These are phyloP conservation scores for Burhinus oedicnemus DNA, from an alignment of 2,113 vertebrate species.

Conservation along the genomic window DNA sequence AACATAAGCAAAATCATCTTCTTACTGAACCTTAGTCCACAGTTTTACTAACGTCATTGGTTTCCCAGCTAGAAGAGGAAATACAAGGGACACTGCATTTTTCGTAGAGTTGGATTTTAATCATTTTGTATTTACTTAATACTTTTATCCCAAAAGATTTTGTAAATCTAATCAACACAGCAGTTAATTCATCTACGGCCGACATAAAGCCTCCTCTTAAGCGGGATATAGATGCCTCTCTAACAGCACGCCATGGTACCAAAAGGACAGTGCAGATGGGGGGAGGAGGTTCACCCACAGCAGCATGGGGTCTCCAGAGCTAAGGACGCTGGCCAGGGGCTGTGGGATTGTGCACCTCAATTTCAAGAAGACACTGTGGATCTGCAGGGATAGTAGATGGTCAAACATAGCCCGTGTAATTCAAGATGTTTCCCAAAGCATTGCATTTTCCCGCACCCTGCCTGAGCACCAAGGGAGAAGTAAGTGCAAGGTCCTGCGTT, in stretches of 20 bases:
- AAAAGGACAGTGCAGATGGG: background rate
- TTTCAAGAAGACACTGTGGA: background rate
- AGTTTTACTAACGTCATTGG: background rate
- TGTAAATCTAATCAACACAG: conserved; percentile 2
- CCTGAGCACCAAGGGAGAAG: background rate
- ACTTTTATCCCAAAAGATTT: conserved; percentile 45
- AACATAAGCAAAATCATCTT: background rate
- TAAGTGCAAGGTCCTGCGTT: accelerated
- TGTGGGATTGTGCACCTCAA: accelerated
- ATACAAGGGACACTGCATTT: background rate
- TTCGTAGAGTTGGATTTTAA: background rate
- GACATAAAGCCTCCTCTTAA: background rate
- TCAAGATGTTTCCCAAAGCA: background rate
- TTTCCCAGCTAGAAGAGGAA: background rate
- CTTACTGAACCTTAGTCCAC: background rate
- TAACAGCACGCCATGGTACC: accelerated
- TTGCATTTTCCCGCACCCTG: accelerated
- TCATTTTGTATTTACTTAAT: conserved; percentile 35
- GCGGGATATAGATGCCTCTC: background rate
- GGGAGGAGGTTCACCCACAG: too few species aligned
- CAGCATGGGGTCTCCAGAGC: background rate
- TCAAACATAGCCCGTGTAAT: accelerated
- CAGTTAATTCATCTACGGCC: background rate
- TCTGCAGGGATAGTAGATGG: background rate
- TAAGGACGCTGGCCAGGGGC: background rate